Evolutionary conservation across 2,113 vertebrate species (phyloP).

Genomic region (Macaca mulatta): DNA sequence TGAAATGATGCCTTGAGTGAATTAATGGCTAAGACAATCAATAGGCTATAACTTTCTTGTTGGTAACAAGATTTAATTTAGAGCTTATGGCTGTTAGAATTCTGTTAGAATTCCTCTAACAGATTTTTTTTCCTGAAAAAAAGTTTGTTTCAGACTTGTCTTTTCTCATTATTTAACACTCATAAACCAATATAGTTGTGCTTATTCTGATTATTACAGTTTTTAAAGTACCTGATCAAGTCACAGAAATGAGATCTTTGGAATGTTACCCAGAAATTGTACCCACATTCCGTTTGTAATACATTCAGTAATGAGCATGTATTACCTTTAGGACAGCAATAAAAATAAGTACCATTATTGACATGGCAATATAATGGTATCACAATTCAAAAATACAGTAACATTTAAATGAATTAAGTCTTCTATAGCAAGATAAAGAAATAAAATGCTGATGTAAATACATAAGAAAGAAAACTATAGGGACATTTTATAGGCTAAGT

Average conservation of each 20-base stretch:
- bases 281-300: background rate
- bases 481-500: background rate
- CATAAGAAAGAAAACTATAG: background rate
- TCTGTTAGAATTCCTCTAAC: background rate
- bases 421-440: background rate
- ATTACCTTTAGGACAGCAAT: background rate
- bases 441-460: background rate
- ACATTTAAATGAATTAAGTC: background rate
- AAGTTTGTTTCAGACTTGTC: conserved; percentile 39
- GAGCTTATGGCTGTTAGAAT: background rate
- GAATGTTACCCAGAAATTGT: conserved; percentile 6
- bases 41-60: conserved; percentile 54
- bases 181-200: background rate
- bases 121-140: conserved; percentile 22
- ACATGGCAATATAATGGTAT: conserved; percentile 2
- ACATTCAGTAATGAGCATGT: background rate
- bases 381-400: background rate
- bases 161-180: conserved; percentile 51
- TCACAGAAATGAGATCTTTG: background rate
- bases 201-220: background rate
- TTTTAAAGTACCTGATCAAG: background rate
- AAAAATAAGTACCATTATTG: background rate
- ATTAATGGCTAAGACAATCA: conserved; percentile 68
- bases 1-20: conserved; percentile 55
- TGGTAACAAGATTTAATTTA: conserved; percentile 70